These are phyloP conservation scores for Caenorhabditis doughertyi DNA, from an alignment of 2,888 invertebrate species.

Conservation along the genomic window DNA sequence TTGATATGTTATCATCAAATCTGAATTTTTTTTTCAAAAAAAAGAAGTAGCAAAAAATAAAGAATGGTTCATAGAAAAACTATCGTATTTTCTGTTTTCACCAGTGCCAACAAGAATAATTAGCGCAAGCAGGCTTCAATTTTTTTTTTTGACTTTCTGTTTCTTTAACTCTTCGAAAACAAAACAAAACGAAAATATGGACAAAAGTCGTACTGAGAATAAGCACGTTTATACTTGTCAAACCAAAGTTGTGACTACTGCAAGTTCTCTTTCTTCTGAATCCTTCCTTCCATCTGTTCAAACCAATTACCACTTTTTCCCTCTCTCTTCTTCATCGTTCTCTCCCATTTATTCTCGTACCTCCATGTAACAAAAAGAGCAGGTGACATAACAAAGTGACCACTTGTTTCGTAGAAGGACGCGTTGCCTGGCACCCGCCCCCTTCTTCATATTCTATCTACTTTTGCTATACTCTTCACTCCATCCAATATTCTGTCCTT, in stretches of 20 bases:
- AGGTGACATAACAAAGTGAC: constrained; percentile 55
- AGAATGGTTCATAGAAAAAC: no score
- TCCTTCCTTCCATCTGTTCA: constrained; percentile 14
- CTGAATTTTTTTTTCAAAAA: neutral
- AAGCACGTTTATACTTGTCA: neutral
- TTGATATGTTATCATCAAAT: neutral
- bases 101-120: neutral
- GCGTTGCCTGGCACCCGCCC: constrained; percentile 50
- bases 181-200: neutral
- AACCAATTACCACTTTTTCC: constrained; percentile 46
- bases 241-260: neutral
- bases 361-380: constrained; percentile 48
- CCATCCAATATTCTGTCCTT: constrained; percentile 27
- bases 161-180: neutral
- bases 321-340: neutral
- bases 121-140: no score
- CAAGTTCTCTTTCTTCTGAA: neutral
- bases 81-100: no score
- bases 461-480: constrained; percentile 40
- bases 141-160: neutral
- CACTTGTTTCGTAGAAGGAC: constrained; percentile 42
- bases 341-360: constrained; percentile 34
- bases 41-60: no score
- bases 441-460: constrained; percentile 25
- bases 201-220: neutral